phyloP scores from a whole-genome alignment of 2,113 vertebrate genomes.

The Lophura nycthemera region DNA sequence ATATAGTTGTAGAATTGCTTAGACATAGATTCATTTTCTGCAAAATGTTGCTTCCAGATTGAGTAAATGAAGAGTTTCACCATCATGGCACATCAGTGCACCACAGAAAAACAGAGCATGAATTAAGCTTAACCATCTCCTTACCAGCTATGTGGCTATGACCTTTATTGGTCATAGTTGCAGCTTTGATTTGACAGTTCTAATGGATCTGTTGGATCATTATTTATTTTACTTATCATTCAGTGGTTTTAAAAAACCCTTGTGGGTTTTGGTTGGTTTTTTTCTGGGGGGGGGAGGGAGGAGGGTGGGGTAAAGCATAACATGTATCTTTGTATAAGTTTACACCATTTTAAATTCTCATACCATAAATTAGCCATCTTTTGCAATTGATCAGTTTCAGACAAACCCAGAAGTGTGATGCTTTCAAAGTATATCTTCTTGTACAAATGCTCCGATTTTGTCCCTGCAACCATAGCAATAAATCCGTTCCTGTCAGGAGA shows the following conservation, averaged over 20 bases:
- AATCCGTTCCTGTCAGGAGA: not conserved
- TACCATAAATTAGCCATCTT: not conserved
- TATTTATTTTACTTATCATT: not conserved
- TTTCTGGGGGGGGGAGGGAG: not conserved
- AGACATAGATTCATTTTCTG: not conserved
- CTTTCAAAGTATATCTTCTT: not conserved
- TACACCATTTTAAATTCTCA: not conserved
- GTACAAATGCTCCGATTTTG: not conserved
- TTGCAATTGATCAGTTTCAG: not conserved
- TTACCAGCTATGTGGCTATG: not conserved
- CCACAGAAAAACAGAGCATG: not conserved
- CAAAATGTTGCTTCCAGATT: not conserved
- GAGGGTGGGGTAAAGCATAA: not conserved
- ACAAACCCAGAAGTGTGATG: not conserved
- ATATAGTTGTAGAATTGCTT: not conserved
- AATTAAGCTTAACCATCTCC: not conserved
- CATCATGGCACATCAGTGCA: not conserved
- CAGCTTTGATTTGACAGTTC: not conserved
- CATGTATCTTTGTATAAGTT: not conserved
- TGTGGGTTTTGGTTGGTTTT: not conserved
- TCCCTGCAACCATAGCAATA: not conserved
- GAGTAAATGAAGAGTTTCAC: not conserved
- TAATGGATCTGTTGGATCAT: not conserved
- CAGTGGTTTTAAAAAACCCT: not conserved
- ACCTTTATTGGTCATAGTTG: not conserved